Base-by-base conservation (phyloP, 2,888 invertebrate genomes). In the Ctenicera cuprea region DNA sequence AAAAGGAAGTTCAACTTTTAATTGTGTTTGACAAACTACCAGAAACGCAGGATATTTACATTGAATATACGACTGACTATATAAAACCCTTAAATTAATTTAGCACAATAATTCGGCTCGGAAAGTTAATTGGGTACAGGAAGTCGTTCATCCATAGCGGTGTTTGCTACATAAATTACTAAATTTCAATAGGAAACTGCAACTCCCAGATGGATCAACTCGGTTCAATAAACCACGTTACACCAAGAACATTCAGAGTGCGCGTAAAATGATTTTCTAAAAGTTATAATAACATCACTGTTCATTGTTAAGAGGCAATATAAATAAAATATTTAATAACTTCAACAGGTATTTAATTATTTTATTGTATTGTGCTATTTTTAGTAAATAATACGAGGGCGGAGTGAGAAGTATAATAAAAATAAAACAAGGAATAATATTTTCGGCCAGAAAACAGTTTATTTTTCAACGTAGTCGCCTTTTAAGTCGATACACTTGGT, bases 121-220 rank as follows among this genome's bases (percentile, higher is more conserved):
- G 2, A 11, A 18, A 59, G 38, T 33, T 37, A 33, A 59, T 33
- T 11, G 59, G 59, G 38, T 33, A 20, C 59, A 2, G 20, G 59
- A 38, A 59, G 22, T 14, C n/a, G 18, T 38, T 16, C 57, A 26
- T 11, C 33, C 38, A 38, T 22, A n/a, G 59, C 12, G 14, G 16
- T 52, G 52, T 52, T 22, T 52, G 52, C 14, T 38, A 59, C n/a
- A 59, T 20, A 59, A 59, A 59, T 38, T 59, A 20, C 59, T 37
- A 59, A 59, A 59, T 59, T 33, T 59, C 30, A 38, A 37, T 59
- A 59, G 38, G 16, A 38, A 38, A 30, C 59, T 41, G 20, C 12
- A 59, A 59, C 38, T 38, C 59, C 59, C 59, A 18, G 16, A 38
- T 41, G 59, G 16, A 59, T 38, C 12, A 59, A 59, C 37, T 9